These are phyloP conservation scores for Leptinotarsa peninsularis DNA, from an alignment of 2,888 invertebrate species.

Conservation along the genomic window DNA sequence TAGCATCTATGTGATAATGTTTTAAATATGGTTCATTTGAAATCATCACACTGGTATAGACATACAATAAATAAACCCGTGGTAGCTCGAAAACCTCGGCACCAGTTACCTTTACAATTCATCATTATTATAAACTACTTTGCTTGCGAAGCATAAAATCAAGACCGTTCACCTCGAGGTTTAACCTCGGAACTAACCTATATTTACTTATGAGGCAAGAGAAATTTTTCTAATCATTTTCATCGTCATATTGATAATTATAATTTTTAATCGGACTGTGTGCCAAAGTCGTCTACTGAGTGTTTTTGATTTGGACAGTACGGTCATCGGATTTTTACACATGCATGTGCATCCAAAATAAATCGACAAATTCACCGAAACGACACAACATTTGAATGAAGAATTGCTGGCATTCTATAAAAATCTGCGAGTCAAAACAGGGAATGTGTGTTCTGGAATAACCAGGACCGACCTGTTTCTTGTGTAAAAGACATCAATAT, in stretches of 20 bases:
- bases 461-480: too few relatives aligned
- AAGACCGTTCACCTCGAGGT: constrained; percentile 37
- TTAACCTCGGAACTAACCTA: constrained; percentile 38
- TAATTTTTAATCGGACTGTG: constrained; percentile 28
- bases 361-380: too few relatives aligned
- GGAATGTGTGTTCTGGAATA: too few relatives aligned
- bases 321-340: too few relatives aligned
- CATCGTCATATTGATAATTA: constrained; percentile 21
- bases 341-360: too few relatives aligned
- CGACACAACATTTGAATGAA: too few relatives aligned
- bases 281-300: background rate
- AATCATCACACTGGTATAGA: too few relatives aligned
- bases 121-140: constrained; percentile 19
- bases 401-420: too few relatives aligned
- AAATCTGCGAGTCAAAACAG: too few relatives aligned
- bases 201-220: constrained; percentile 39
- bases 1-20: too few relatives aligned
- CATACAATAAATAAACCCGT: background rate
- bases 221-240: constrained; percentile 29
- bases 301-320: background rate
- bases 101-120: background rate
- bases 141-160: constrained; percentile 26
- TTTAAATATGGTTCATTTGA: too few relatives aligned
- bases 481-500: too few relatives aligned
- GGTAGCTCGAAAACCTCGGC: background rate